Conservation (phyloP, 2,797 vertebrate species). For the Echiichthys vipera region DNA sequence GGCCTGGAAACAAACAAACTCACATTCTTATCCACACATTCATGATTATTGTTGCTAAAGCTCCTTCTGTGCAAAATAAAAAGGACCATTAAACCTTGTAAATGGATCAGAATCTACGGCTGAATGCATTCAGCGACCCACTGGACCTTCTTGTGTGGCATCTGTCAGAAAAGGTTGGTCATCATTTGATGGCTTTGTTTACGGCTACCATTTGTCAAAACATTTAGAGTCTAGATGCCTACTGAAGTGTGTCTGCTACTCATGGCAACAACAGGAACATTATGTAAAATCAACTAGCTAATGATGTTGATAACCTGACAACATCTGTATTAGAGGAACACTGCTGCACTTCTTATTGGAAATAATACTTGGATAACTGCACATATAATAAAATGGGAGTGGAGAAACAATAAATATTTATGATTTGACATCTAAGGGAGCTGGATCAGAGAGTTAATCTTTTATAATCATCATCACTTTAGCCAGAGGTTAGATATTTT, state of each 20-base stretch:
- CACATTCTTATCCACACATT: slow-evolving; percentile 6
- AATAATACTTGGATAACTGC: slow-evolving; percentile 26
- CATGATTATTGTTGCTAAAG: background rate
- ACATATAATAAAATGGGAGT: background rate
- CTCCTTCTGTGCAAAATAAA: background rate
- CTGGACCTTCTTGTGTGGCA: background rate
- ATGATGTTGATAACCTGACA: slow-evolving; percentile 12
- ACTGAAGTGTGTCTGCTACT: background rate
- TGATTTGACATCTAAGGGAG: slow-evolving; percentile 7
- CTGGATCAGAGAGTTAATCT: background rate
- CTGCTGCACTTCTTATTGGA: slow-evolving; percentile 19
- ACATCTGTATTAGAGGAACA: slow-evolving; percentile 26
- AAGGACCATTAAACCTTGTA: slow-evolving; percentile 1
- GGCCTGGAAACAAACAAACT: slow-evolving; percentile 83
- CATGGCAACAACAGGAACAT: background rate
- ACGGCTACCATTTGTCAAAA: slow-evolving; percentile 1
- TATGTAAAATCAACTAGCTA: background rate
- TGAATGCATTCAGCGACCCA: background rate
- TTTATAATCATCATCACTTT: slow-evolving; percentile 11
- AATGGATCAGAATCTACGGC: slow-evolving; percentile 5
- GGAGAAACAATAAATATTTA: slow-evolving; percentile 3
- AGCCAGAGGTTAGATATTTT: slow-evolving; percentile 9
- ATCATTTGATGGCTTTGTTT: slow-evolving; percentile 4
- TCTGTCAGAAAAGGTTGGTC: slow-evolving; percentile 16
- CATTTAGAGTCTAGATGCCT: background rate